Conservation (phyloP, 2,888 invertebrate species). For the Temnothorax ravouxi region DNA sequence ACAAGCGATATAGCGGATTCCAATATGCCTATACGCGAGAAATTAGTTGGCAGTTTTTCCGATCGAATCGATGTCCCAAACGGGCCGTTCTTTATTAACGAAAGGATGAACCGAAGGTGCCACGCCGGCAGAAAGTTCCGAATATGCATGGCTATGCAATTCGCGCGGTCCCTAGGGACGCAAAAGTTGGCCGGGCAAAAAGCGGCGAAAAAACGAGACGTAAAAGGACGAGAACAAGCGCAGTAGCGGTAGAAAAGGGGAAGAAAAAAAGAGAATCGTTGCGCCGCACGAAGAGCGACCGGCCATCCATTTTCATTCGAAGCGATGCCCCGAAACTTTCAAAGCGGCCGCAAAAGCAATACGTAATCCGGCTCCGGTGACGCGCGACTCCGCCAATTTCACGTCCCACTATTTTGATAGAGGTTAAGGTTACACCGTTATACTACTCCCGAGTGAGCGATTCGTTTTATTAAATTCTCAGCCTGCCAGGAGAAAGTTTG, state of each 20-base stretch:
- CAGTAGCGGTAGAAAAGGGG: constrained; percentile 27
- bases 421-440: constrained; percentile 62
- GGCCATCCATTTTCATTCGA: constrained; percentile 72
- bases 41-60: constrained; percentile 63
- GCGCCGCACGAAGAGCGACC: constrained; percentile 54
- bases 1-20: background rate
- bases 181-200: constrained; percentile 73
- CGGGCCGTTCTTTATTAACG: constrained; percentile 72
- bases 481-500: constrained; percentile 40
- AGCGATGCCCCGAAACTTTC: constrained; percentile 62
- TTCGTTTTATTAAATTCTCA: constrained; percentile 57
- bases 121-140: constrained; percentile 69
- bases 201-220: constrained; percentile 61
- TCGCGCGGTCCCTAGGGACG: constrained; percentile 70
- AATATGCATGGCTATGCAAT: constrained; percentile 75
- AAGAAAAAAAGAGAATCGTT: constrained; percentile 57
- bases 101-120: constrained; percentile 62
- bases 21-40: constrained; percentile 27
- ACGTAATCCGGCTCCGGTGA: constrained; percentile 56
- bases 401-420: constrained; percentile 61
- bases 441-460: constrained; percentile 39
- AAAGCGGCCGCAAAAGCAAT: constrained; percentile 54
- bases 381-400: constrained; percentile 59
- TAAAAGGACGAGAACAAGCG: constrained; percentile 63
- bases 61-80: constrained; percentile 64